Conservation (phyloP, 2,113 vertebrate species). For the Chloropsis hardwickii region DNA sequence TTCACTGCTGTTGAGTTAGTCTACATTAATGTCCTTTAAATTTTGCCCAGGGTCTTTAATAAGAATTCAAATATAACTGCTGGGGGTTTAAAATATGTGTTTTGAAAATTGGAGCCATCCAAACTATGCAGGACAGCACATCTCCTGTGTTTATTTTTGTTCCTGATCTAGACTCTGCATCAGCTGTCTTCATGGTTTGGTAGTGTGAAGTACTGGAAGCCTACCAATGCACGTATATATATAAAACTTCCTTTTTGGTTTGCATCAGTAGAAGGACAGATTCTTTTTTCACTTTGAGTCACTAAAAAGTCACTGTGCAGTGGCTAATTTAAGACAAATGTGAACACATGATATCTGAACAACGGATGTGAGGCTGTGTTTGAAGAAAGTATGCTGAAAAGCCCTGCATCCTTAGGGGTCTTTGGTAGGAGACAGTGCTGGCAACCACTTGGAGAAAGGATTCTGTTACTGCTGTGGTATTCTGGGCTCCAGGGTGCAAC, state of each 20-base stretch:
- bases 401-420: neutral
- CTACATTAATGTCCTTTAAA: neutral
- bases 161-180: neutral
- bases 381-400: neutral
- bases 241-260: conserved; percentile 1
- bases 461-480: conserved; percentile 34
- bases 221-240: neutral
- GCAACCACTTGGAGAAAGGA: conserved; percentile 13
- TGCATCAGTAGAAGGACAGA: neutral
- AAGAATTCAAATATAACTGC: neutral
- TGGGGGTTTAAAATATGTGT: neutral
- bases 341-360: neutral
- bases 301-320: neutral
- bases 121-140: conserved; percentile 4
- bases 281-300: conserved; percentile 7
- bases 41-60: neutral
- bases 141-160: conserved; percentile 44
- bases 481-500: neutral
- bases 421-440: neutral
- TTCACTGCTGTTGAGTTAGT: neutral
- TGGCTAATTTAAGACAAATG: conserved; percentile 27
- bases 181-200: conserved; percentile 43
- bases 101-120: neutral
- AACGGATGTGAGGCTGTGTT: neutral
- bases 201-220: conserved; percentile 17